Base-by-base conservation (phyloP, 2,888 invertebrate species). In the Dermolepida albohirtum region DNA sequence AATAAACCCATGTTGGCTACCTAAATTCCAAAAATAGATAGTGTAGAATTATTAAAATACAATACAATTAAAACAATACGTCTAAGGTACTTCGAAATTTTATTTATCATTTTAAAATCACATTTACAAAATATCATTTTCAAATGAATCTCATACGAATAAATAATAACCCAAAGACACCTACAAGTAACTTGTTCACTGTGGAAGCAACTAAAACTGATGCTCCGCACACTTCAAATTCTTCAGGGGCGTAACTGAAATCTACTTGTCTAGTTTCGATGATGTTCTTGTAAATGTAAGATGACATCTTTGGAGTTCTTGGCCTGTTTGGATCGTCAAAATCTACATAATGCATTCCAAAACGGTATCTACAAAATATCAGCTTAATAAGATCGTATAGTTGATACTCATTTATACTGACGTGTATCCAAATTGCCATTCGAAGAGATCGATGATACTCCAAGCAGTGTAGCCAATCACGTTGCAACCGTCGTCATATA, bases 351-450 rank as follows among this genome's bases (percentile, higher is more conserved):
- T 88, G 88, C 0, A 92, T 74, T 8, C 92, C 92, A 78, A 90
- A 92, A n/a, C 16, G 14, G 16, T 54, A 54, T 17, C 52, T 54
- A 34, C 8, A 16, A 51, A 5, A 34, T 34, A 34, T 10, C 1
- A 34, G 1, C 6, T 34, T 34, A 34, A 34, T 6, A 8, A 34
- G 6, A 34, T 34, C 6, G 8, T 5, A 6, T 2, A 34, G 1
- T 39, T 16, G 7, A 7, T 12, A 29, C 6, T 34, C 6, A 34
- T 8, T 34, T 1, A 7, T 2, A 29, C 89, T 88, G 85, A 90
- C 87, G 87, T 86, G 77, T 86, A 92, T 34, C 93, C 93, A 41
- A 86, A 84, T 70, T 85, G 85, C 92, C 93, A 93, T 80, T 94
- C 92, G 78, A 89, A 92, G 77, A 91, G 91, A 76, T 94, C 93